These are phyloP conservation scores for Palythoa heliodiscus DNA, from an alignment of 92 coral and sea anemone genomes.

Conservation along the genomic window DNA sequence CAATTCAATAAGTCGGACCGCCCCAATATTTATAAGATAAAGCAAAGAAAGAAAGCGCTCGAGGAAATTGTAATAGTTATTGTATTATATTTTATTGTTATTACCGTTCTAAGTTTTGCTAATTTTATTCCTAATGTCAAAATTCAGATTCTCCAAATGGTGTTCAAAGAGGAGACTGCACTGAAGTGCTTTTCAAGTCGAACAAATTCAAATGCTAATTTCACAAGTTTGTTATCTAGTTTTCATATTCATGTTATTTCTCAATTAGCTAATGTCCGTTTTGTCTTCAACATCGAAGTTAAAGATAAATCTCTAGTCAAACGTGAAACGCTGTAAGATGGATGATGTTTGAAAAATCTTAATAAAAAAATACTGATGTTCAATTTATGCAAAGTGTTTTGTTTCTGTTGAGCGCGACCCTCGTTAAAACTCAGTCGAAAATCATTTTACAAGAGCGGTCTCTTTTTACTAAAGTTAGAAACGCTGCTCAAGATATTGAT, in stretches of 20 bases:
- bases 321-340: conserved; percentile 24
- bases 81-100: conserved; percentile 43
- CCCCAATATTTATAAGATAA: conserved; percentile 50
- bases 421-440: not conserved
- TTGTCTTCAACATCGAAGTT: not conserved
- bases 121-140: conserved; percentile 20
- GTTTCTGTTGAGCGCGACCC: not conserved
- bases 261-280: not conserved
- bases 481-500: conserved; percentile 28
- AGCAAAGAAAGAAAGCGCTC: conserved; percentile 36
- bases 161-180: conserved; percentile 14
- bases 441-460: not conserved
- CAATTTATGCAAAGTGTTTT: conserved; percentile 40
- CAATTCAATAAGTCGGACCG: conserved; percentile 43
- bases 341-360: conserved; percentile 32
- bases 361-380: conserved; percentile 36
- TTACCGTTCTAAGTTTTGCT: conserved; percentile 37
- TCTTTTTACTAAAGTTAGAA: conserved; percentile 9
- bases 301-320: conserved; percentile 13
- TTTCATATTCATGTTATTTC: not conserved
- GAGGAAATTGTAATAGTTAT: conserved; percentile 44
- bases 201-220: conserved; percentile 27
- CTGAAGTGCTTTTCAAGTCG: conserved; percentile 34
- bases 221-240: not conserved
- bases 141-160: conserved; percentile 8